Evolutionary conservation across 2,797 vertebrate genomes (phyloP).

Genomic region (Oryzias dopingdopingensis): DNA sequence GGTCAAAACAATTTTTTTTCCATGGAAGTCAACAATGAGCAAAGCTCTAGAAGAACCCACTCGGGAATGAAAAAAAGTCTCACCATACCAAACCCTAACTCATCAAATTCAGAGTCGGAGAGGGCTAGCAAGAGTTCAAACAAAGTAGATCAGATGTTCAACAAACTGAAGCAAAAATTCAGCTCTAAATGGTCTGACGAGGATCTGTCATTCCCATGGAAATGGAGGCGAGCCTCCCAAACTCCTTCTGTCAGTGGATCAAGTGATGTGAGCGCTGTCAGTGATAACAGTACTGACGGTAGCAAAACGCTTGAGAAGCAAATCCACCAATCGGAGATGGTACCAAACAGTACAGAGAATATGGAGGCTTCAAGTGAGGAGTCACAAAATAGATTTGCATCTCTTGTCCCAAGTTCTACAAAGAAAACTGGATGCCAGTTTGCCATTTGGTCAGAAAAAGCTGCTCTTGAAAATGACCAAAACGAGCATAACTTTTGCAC

Average conservation of each 20-base stretch:
- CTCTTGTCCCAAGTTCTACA: conserved; percentile 10
- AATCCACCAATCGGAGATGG: conserved; percentile 11
- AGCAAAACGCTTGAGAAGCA: conserved; percentile 23
- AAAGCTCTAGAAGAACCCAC: conserved; percentile 60
- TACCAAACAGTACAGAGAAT: conserved; percentile 14
- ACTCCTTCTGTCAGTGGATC: conserved; percentile 47
- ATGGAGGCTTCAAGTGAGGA: conserved; percentile 23
- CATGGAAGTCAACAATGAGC: conserved; percentile 46
- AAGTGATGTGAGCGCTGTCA: conserved; percentile 44
- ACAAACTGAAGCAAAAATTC: conserved; percentile 69
- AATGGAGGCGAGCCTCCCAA: conserved; percentile 50
- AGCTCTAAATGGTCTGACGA: conserved; percentile 60
- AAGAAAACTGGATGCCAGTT: conserved; percentile 14
- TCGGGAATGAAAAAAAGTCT: conserved; percentile 67
- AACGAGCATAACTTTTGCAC: conserved; percentile 9
- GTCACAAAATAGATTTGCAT: conserved; percentile 38
- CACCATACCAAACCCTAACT: conserved; percentile 42
- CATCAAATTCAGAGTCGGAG: conserved; percentile 49
- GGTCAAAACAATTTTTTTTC: conserved; percentile 58
- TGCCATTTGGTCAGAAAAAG: conserved; percentile 29
- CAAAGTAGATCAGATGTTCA: conserved; percentile 71
- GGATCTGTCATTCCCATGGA: conserved; percentile 50
- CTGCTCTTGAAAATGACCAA: conserved; percentile 11
- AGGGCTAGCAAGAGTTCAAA: conserved; percentile 49
- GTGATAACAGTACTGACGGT: conserved; percentile 34